A percentile compares a stretch with the other conserved stretches of the same genome.
Evolutionary conservation across 2,797 vertebrate species (phyloP).

Genomic region (Acanthurus lineatus): DNA sequence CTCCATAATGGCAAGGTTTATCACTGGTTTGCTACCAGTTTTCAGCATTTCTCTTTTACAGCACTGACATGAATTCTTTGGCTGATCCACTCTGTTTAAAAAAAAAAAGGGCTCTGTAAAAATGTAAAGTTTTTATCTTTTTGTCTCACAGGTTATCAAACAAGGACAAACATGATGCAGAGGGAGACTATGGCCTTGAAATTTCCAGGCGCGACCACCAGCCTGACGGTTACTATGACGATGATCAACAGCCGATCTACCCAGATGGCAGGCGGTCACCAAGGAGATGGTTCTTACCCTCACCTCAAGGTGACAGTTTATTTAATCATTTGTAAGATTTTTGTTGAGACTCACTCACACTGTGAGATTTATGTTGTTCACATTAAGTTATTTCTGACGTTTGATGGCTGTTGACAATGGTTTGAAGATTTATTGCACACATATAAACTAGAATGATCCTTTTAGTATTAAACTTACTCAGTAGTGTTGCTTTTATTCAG

Average conservation of each 20-base stretch:
- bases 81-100: background rate
- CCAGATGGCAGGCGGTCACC: slow-evolving; percentile 89
- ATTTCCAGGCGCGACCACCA: slow-evolving; percentile 86
- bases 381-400: background rate
- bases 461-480: background rate
- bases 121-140: background rate
- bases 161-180: slow-evolving; percentile 79
- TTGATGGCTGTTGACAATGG: background rate
- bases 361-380: background rate
- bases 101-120: background rate
- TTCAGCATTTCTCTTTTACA: background rate
- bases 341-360: too few relatives aligned
- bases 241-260: slow-evolving; percentile 89
- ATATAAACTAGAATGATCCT: background rate
- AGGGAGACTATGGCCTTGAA: slow-evolving; percentile 85
- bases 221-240: slow-evolving; percentile 87
- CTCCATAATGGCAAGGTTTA: background rate
- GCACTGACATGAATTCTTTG: background rate
- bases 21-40: background rate
- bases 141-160: slow-evolving; percentile 80
- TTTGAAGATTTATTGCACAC: background rate
- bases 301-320: slow-evolving; percentile 88
- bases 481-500: background rate
- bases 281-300: slow-evolving; percentile 90
- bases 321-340: too few relatives aligned